phyloP scores from a whole-genome alignment of 1,140 invertebrate genomes.

The Heliconius melpomene region DNA sequence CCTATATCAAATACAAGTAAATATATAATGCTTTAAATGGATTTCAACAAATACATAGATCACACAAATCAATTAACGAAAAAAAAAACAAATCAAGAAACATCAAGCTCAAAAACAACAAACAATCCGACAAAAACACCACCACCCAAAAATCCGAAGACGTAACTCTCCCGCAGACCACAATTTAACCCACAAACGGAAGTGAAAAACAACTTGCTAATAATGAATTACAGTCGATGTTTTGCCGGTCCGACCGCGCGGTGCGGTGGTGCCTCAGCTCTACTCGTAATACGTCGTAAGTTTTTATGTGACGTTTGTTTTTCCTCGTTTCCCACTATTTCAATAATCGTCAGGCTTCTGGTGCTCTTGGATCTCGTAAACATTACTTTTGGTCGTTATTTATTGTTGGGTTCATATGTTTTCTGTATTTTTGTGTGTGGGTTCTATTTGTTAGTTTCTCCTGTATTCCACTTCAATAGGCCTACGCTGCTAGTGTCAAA shows the following conservation, averaged over 20 bases:
- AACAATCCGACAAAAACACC: not conserved
- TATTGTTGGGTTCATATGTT: not conserved
- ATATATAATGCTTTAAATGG: too few relatives aligned
- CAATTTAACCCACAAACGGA: conserved; percentile 47
- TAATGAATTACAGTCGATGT: conserved; percentile 62
- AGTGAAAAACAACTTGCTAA: conserved; percentile 63
- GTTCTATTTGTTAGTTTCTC: not conserved
- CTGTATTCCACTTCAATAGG: not conserved
- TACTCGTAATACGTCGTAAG: conserved; percentile 50
- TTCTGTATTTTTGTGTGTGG: not conserved
- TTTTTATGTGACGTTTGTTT: conserved; percentile 50
- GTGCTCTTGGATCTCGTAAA: conserved; percentile 25
- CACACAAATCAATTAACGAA: not conserved
- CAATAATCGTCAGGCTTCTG: conserved; percentile 36
- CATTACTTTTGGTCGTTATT: conserved; percentile 16
- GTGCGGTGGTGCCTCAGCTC: conserved; percentile 35
- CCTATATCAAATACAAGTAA: too few relatives aligned
- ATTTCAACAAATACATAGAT: too few relatives aligned
- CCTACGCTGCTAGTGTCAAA: too few relatives aligned
- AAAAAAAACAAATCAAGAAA: conserved; percentile 10
- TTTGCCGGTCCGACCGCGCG: conserved; percentile 43
- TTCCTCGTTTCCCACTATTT: conserved; percentile 44
- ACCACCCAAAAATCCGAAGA: conserved; percentile 24
- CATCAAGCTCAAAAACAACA: conserved; percentile 7
- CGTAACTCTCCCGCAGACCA: conserved; percentile 38